Evolutionary conservation across 2,888 invertebrate species (phyloP).

Genomic region (Petrophora chlorosata): DNA sequence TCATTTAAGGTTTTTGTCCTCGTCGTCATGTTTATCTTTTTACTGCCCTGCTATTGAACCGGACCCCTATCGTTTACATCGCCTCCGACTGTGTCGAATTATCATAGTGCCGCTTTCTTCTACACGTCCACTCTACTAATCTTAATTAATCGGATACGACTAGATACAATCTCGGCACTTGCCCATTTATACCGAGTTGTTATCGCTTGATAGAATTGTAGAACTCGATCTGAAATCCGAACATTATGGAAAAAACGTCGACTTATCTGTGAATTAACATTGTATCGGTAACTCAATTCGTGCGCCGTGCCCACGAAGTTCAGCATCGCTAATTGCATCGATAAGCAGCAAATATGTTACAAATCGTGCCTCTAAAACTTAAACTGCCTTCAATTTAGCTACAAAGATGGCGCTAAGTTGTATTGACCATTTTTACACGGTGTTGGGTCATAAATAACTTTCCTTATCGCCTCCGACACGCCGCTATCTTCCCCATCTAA

Average conservation of each 20-base stretch:
- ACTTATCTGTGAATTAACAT: slow-evolving; percentile 33
- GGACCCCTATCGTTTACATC: slow-evolving; percentile 55
- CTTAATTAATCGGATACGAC: slow-evolving; percentile 38
- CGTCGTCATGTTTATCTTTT: slow-evolving; percentile 66
- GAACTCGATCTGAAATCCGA: slow-evolving; percentile 25
- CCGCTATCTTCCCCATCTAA: slow-evolving; percentile 62
- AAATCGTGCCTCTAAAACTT: slow-evolving; percentile 26
- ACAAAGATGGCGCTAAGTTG: slow-evolving; percentile 33
- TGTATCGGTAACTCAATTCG: slow-evolving; percentile 31
- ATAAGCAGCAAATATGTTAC: slow-evolving; percentile 33
- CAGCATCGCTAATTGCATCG: slow-evolving; percentile 29
- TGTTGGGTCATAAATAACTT: slow-evolving; percentile 56
- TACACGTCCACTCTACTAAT: slow-evolving; percentile 34
- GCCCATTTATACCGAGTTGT: slow-evolving; percentile 31
- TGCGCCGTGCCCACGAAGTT: slow-evolving; percentile 33
- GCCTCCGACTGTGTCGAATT: slow-evolving; percentile 50
- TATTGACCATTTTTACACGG: slow-evolving; percentile 44
- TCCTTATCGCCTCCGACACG: slow-evolving; percentile 60
- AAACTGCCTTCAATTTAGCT: slow-evolving; percentile 21
- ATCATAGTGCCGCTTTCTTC: slow-evolving; percentile 40
- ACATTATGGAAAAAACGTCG: slow-evolving; percentile 28
- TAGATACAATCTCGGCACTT: slow-evolving; percentile 26
- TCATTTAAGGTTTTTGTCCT: slow-evolving; percentile 70
- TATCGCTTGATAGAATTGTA: slow-evolving; percentile 33
- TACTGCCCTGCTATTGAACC: slow-evolving; percentile 60